Evolutionary conservation across 2,888 invertebrate species (phyloP), one percentile per base, ranked within the genome.

Genomic region (Bombylius discolor): DNA sequence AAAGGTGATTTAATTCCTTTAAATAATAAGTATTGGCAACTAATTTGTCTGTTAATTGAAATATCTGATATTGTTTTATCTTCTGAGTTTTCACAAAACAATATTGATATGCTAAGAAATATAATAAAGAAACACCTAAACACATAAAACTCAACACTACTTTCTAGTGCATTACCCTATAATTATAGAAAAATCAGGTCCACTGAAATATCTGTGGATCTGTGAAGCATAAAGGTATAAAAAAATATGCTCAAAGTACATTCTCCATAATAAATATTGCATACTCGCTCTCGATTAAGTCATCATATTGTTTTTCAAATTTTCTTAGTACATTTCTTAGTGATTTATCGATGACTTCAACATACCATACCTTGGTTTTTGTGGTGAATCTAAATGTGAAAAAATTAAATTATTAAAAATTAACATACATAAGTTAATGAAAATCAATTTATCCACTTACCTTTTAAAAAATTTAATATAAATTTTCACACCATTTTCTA

Each of bases 11-110:
- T 42, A 42, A 11, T 42, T 11, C 39, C 39, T 1, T 4, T 6
- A 4, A 42, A 42, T 7, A 11, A 11, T 42, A 42, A 42, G 3
- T 11, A 42, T 11, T 58, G 58, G 54, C 54, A 58, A 49, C 47
- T 59, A 49, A 52, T 57, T 48, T 47, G 52, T 44, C 46, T 52
- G 53, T 52, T 57, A 47, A 50, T 57, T 47, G 50, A 57, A 56
- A 56, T 59, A 54, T 36, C 54, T 51, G 55, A 59, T 49, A 42
- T 49, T 51, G 53, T 58, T 47, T 52, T 58, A 52, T 56, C 49
- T 51, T n/a, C 56, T 53, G 12, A 45, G 8, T 44, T 49, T 36
- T 23, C 14, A 11, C 13, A 42, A 31, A 44, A 47, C 32, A 31
- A 33, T 4, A 54, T 42, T 1, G 13, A 48, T 1, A 7, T 32